Conservation (phyloP, 2,113 vertebrate species). For the Cebidichthys violaceus region DNA sequence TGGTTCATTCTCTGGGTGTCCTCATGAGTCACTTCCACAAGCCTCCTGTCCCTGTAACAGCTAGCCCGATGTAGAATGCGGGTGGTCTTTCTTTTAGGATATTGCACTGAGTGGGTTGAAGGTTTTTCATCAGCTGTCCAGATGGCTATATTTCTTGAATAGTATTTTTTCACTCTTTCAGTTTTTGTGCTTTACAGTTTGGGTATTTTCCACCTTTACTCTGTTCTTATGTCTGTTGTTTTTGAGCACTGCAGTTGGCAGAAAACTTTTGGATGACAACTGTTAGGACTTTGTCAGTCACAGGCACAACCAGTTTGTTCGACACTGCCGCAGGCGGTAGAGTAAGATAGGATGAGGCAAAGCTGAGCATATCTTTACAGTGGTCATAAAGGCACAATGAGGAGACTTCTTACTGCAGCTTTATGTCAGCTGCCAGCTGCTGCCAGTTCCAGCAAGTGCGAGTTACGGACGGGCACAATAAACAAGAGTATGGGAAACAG, state of each 20-base stretch:
- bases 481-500: constrained; percentile 70
- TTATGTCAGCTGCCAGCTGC: constrained; percentile 80
- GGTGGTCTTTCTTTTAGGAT: constrained; percentile 5
- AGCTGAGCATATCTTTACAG: constrained; percentile 70
- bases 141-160: not conserved
- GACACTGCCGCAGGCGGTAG: constrained; percentile 58
- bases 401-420: constrained; percentile 70
- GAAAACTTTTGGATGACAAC: constrained; percentile 53
- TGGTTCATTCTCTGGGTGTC: constrained; percentile 51
- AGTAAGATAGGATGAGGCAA: constrained; percentile 63
- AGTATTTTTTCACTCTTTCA: not conserved
- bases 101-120: constrained; percentile 9
- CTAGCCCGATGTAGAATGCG: constrained; percentile 11
- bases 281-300: constrained; percentile 58
- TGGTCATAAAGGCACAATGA: constrained; percentile 77
- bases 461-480: constrained; percentile 76
- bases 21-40: constrained; percentile 34
- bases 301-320: constrained; percentile 46
- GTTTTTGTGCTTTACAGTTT: not conserved
- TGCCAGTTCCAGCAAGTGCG: constrained; percentile 73
- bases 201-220: constrained; percentile 9
- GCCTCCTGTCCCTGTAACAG: constrained; percentile 30
- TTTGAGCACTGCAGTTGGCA: constrained; percentile 52
- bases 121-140: constrained; percentile 25
- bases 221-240: constrained; percentile 38